Evolutionary conservation across 2,888 invertebrate genomes (phyloP).

Genomic region (Flabesymbios commensalis): DNA sequence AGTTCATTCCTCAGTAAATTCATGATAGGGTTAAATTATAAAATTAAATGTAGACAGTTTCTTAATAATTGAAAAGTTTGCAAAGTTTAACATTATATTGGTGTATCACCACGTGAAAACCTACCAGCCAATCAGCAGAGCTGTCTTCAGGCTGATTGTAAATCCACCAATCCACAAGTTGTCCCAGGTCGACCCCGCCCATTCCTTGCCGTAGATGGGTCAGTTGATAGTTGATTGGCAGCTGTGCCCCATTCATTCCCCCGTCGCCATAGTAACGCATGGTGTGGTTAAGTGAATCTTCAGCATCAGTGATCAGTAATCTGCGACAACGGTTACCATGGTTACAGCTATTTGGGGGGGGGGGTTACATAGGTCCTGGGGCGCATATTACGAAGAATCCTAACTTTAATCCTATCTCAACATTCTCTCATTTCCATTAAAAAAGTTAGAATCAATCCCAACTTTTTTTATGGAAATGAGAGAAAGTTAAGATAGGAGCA

Average conservation of each 20-base stretch:
- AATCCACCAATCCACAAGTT: conserved; percentile 19
- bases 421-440: too few relatives aligned
- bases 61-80: neutral
- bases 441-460: too few relatives aligned
- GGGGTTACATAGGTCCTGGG: neutral
- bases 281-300: conserved; percentile 25
- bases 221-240: conserved; percentile 34
- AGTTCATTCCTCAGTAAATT: too few relatives aligned
- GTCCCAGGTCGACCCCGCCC: conserved; percentile 16
- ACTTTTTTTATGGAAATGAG: too few relatives aligned
- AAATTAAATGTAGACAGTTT: neutral
- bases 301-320: conserved; percentile 29
- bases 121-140: conserved; percentile 28
- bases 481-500: too few relatives aligned
- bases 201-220: neutral
- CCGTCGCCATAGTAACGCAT: conserved; percentile 41
- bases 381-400: too few relatives aligned
- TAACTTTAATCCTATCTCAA: too few relatives aligned
- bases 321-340: conserved; percentile 8
- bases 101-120: conserved; percentile 1
- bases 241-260: conserved; percentile 19
- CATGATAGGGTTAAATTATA: neutral
- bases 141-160: conserved; percentile 1
- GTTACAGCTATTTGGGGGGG: neutral
- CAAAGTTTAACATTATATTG: neutral